These are phyloP conservation scores for Mesorhabditis spiculigera DNA, from an alignment of 2,888 invertebrate species.

Conservation along the genomic window DNA sequence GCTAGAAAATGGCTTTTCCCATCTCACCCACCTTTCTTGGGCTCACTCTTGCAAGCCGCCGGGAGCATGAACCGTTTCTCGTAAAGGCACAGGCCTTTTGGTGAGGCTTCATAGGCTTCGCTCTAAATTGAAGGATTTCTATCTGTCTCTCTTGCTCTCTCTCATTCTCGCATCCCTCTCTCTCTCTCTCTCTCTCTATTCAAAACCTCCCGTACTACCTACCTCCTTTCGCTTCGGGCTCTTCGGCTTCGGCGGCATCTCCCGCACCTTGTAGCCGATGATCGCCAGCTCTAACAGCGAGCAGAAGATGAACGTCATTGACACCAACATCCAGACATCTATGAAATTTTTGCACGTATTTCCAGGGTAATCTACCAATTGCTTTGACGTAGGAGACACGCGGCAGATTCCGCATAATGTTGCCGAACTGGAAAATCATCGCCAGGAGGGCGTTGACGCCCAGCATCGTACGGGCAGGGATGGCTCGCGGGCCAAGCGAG, in stretches of 20 bases:
- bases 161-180: conserved; percentile 8
- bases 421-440: conserved; percentile 54
- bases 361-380: conserved; percentile 23
- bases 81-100: conserved; percentile 44
- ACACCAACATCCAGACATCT: conserved; percentile 48
- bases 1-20: background rate
- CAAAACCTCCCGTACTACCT: conserved; percentile 3
- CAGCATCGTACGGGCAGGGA: conserved; percentile 46
- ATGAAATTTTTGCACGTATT: background rate
- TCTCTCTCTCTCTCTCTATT: background rate
- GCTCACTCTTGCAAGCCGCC: conserved; percentile 22
- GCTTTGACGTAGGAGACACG: conserved; percentile 47
- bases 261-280: conserved; percentile 39
- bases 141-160: conserved; percentile 5
- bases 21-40: conserved; percentile 9
- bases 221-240: conserved; percentile 20
- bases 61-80: conserved; percentile 54
- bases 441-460: conserved; percentile 46
- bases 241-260: conserved; percentile 16
- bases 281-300: conserved; percentile 39
- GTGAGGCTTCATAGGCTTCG: conserved; percentile 21
- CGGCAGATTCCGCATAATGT: conserved; percentile 52
- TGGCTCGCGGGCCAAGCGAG: conserved; percentile 37
- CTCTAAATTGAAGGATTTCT: conserved; percentile 9
- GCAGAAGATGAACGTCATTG: conserved; percentile 43